These are phyloP conservation scores for Andricus quercusramuli DNA, from an alignment of 2,888 invertebrate genomes.

Conservation along the genomic window DNA sequence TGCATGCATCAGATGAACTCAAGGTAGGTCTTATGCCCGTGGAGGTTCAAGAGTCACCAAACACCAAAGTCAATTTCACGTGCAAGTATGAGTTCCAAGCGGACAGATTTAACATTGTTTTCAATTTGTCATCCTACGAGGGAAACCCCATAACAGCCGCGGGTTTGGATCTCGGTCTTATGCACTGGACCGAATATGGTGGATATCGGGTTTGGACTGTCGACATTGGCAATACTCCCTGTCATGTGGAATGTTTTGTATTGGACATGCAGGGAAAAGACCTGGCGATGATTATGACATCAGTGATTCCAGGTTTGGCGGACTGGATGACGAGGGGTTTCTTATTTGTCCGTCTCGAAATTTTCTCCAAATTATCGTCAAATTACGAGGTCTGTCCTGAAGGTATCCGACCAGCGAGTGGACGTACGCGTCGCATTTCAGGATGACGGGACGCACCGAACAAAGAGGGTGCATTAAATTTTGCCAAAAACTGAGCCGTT, in stretches of 20 bases:
- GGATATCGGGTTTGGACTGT: slow-evolving; percentile 69
- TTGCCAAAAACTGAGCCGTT: no score
- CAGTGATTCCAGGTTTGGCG: slow-evolving; percentile 71
- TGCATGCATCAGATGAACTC: slow-evolving; percentile 72
- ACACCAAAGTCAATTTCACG: slow-evolving; percentile 77
- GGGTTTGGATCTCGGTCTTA: slow-evolving; percentile 51
- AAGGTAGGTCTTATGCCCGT: slow-evolving; percentile 80
- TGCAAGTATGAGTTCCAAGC: slow-evolving; percentile 80
- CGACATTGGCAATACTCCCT: slow-evolving; percentile 69
- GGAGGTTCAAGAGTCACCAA: slow-evolving; percentile 75
- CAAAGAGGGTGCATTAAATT: no score
- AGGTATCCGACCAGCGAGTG: no score
- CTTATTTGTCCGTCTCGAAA: slow-evolving; percentile 60
- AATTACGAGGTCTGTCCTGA: no score
- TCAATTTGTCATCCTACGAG: slow-evolving; percentile 69
- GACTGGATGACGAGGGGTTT: slow-evolving; percentile 52
- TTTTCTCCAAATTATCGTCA: not conserved
- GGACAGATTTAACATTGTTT: slow-evolving; percentile 73
- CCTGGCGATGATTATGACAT: slow-evolving; percentile 67
- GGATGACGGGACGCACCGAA: no score
- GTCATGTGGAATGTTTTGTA: slow-evolving; percentile 68
- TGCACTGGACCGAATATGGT: slow-evolving; percentile 58
- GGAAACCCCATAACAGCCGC: slow-evolving; percentile 62
- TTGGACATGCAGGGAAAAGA: slow-evolving; percentile 63
- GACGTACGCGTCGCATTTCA: no score